phyloP scores from a whole-genome alignment of 2,797 vertebrate genomes.

The Xerus rutilus region DNA sequence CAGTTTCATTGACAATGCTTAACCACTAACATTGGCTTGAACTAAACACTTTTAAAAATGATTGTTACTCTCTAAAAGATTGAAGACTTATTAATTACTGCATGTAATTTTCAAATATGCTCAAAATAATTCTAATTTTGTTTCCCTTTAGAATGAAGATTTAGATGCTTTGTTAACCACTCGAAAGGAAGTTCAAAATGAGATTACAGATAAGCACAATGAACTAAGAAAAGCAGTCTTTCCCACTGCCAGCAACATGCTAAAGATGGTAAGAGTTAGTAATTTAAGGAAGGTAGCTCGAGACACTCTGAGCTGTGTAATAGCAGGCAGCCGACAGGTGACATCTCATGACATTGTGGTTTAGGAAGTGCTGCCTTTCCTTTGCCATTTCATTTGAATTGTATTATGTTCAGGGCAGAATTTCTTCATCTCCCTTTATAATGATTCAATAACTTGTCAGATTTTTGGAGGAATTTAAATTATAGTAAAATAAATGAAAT shows the following conservation, averaged over 20 bases:
- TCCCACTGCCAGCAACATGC: slow-evolving; percentile 76
- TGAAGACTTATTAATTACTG: neutral
- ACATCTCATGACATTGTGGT: neutral
- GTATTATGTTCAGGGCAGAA: neutral
- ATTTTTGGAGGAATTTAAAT: neutral
- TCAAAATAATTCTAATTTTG: neutral
- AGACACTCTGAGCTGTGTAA: neutral
- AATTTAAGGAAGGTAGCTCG: neutral
- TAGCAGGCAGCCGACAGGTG: too few species aligned
- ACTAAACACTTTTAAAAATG: neutral
- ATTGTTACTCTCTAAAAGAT: neutral
- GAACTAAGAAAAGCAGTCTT: slow-evolving; percentile 32
- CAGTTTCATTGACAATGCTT: neutral
- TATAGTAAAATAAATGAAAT: neutral
- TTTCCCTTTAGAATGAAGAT: neutral
- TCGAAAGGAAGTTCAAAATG: neutral
- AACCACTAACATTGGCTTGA: neutral
- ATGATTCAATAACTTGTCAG: neutral
- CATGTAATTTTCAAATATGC: neutral
- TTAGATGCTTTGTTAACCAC: neutral
- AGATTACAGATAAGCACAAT: slow-evolving; percentile 79
- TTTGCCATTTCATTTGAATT: neutral
- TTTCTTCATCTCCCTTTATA: neutral
- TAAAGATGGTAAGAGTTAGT: slow-evolving; percentile 76
- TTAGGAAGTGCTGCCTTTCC: neutral